These are phyloP conservation scores for Pipa parva DNA, from an alignment of 2,113 vertebrate species.

Conservation along the genomic window DNA sequence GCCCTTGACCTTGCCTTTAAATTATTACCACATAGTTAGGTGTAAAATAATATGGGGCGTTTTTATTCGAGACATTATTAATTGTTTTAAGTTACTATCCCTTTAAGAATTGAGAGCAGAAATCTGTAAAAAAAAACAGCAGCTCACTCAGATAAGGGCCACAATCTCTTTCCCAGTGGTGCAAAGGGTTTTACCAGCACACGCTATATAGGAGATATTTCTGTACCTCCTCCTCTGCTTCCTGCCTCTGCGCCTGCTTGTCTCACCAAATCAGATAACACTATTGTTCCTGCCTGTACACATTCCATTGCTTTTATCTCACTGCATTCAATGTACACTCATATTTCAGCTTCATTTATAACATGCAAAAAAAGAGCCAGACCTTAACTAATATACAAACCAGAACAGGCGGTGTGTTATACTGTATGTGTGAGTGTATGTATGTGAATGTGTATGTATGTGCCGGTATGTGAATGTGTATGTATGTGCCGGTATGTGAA, in stretches of 20 bases:
- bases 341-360: not conserved
- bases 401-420: no score
- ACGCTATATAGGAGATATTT: not conserved
- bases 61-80: no score
- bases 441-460: not conserved
- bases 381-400: no score
- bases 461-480: not conserved
- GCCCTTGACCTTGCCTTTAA: no score
- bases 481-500: not conserved
- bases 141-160: no score
- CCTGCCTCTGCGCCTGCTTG: not conserved
- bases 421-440: no score
- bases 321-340: not conserved
- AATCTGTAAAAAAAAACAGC: no score
- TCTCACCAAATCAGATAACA: not conserved
- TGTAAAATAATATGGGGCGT: no score
- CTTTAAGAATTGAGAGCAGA: no score
- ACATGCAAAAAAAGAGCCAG: not conserved
- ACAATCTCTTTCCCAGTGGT: not conserved
- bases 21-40: no score
- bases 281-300: not conserved
- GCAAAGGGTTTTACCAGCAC: not conserved
- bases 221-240: not conserved
- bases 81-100: no score
- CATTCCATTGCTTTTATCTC: slow-evolving; percentile 4